Base-by-base conservation (phyloP, 2,797 vertebrate species). In the Silurus aristotelis region DNA sequence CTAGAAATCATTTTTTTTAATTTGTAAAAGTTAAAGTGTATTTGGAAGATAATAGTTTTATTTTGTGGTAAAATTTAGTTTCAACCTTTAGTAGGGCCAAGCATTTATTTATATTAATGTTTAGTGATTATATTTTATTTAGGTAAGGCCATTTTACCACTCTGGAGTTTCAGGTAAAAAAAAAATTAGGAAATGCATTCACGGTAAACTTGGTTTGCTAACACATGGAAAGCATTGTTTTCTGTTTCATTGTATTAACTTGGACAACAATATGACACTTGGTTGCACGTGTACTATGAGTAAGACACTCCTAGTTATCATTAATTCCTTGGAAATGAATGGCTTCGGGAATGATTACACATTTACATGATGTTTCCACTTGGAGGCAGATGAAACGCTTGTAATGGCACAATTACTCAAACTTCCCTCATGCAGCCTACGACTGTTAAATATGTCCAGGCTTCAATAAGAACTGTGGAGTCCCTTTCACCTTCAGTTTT, bases 361-460 rank as follows among this genome's bases (percentile, higher is more conserved):
- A 90, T 92, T 90, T 89, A 84, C 87, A 89, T 86, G 78, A 73
- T 90, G 83, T 89, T 68, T 87, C 88, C 84, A 86, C 88, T 89
- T 85, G 70, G 84, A 83, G 75, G 75, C 81, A 67, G 91, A 91
- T 92, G 93, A 94, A 91, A 91, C 88, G 91, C 79, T 72, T 75
- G 19, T 43, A 76, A 75, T 17, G 13, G 55, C 15, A 75, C 46
- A 80, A n/a, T 56, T 81, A 43, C n/a, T 64, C 83, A 73, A 79
- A n/a, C 27, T 38, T 67, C 60, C 64, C 76, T 83, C 60, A 48
- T 31, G 84, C 56, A 82, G 67, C 75, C 55, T 43, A 20, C 66
- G 25, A 72, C 81, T 68, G 14, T 80, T 27, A 70, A 66, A 55
- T 66, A 80, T 63, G 61, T 72, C 85, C 73, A 83, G 25, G 60